Percentiles rank a stretch among this genome's conserved stretches.
Evolutionary conservation across 2,113 vertebrate species (phyloP).

Genomic region (Phylloscopus trochiloides): DNA sequence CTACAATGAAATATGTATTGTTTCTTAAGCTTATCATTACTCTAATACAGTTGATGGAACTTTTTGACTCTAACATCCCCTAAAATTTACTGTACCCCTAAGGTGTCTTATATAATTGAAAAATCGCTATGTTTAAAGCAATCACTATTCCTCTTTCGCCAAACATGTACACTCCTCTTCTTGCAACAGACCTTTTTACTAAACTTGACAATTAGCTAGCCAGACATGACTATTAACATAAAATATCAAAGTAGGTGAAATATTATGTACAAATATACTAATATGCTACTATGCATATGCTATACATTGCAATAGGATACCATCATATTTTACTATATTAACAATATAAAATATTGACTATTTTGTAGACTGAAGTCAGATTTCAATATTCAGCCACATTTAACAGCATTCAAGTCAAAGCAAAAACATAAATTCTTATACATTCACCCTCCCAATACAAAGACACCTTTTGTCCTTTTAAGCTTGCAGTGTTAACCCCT

Average conservation of each 20-base stretch:
- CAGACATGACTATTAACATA: neutral
- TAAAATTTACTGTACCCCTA: neutral
- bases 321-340: neutral
- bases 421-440: neutral
- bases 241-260: neutral
- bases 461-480: slow-evolving; percentile 23
- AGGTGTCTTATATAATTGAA: neutral
- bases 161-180: neutral
- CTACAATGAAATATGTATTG: neutral
- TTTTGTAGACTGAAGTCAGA: neutral
- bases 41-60: neutral
- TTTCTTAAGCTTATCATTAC: neutral
- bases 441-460: neutral
- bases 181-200: neutral
- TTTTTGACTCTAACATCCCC: neutral
- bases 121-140: neutral
- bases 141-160: neutral
- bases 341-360: neutral
- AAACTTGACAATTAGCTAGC: neutral
- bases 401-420: slow-evolving; percentile 6
- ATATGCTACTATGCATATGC: neutral
- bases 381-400: slow-evolving; percentile 10
- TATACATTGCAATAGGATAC: neutral
- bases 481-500: neutral
- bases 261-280: neutral